A percentile compares a stretch with the other conserved stretches of the same genome.
These are phyloP conservation scores for Aethes cnicana DNA, from an alignment of 2,888 invertebrate genomes.

Conservation along the genomic window DNA sequence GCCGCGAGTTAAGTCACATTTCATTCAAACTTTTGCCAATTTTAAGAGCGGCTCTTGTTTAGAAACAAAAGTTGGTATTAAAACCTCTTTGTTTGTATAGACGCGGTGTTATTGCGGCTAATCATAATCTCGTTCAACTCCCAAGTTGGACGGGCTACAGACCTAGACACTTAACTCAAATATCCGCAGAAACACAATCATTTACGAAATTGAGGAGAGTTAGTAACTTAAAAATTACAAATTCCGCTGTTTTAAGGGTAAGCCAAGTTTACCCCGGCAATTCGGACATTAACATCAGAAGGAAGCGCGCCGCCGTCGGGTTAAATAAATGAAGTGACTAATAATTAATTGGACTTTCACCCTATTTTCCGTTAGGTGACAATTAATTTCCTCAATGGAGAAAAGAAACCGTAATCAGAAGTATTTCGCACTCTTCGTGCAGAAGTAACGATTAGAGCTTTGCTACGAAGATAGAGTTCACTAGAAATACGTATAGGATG, in stretches of 20 bases:
- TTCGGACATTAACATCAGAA: conserved; percentile 72
- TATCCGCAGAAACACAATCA: conserved; percentile 12
- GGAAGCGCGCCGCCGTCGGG: conserved; percentile 68
- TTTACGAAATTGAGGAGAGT: conserved; percentile 17
- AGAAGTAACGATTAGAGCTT: conserved; percentile 67
- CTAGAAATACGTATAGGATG: conserved; percentile 36
- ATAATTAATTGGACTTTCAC: conserved; percentile 82
- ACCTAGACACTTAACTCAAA: conserved; percentile 23
- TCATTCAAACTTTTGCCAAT: conserved; percentile 77
- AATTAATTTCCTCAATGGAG: conserved; percentile 78
- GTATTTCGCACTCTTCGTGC: conserved; percentile 66
- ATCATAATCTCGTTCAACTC: conserved; percentile 51
- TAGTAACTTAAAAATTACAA: conserved; percentile 29
- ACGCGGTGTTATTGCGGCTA: conserved; percentile 58
- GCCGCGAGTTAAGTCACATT: conserved; percentile 72
- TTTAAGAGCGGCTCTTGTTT: conserved; percentile 67
- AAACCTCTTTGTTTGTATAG: conserved; percentile 61
- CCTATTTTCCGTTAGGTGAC: conserved; percentile 82
- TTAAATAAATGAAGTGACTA: conserved; percentile 82
- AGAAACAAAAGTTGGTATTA: conserved; percentile 64
- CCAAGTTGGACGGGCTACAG: conserved; percentile 31
- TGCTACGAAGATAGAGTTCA: too few relatives aligned
- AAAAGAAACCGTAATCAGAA: conserved; percentile 81
- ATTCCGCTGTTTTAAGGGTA: conserved; percentile 27
- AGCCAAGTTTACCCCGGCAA: conserved; percentile 47